A percentile compares a stretch with the other conserved stretches of the same genome.
Conservation (phyloP, 1,140 invertebrate genomes). For the Oncopeltus fasciatus region DNA sequence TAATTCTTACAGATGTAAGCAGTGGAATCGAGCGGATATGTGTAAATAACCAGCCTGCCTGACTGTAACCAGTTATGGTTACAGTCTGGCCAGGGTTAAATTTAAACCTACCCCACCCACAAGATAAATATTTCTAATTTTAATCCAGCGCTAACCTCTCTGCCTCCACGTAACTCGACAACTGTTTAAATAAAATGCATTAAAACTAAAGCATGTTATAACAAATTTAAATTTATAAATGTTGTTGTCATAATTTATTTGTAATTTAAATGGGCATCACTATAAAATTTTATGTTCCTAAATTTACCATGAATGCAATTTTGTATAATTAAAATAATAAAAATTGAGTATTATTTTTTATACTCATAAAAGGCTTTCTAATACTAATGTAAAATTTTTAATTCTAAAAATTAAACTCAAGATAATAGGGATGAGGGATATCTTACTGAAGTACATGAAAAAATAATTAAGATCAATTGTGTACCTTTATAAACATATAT, state of each 20-base stretch:
- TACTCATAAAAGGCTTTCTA: background rate
- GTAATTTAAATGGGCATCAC: conserved; percentile 13
- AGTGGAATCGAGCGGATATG: conserved; percentile 17
- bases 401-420: background rate
- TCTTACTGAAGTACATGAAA: conserved; percentile 9
- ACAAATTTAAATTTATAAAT: conserved; percentile 10
- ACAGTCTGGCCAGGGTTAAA: conserved; percentile 16
- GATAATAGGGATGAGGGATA: conserved; percentile 15
- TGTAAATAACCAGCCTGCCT: conserved; percentile 15
- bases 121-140: conserved; percentile 19
- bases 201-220: conserved; percentile 20
- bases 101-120: conserved; percentile 21
- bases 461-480: background rate
- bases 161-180: conserved; percentile 33
- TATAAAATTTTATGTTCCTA: conserved; percentile 11
- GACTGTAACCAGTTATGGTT: conserved; percentile 16
- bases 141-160: conserved; percentile 27
- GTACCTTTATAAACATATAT: conserved; percentile 3
- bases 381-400: background rate
- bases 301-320: conserved; percentile 18
- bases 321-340: conserved; percentile 10
- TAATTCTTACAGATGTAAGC: conserved; percentile 22
- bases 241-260: conserved; percentile 7
- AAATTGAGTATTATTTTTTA: background rate
- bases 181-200: conserved; percentile 23